Base-by-base conservation (phyloP, 2,113 vertebrate genomes). In the Neotoma lepida region DNA sequence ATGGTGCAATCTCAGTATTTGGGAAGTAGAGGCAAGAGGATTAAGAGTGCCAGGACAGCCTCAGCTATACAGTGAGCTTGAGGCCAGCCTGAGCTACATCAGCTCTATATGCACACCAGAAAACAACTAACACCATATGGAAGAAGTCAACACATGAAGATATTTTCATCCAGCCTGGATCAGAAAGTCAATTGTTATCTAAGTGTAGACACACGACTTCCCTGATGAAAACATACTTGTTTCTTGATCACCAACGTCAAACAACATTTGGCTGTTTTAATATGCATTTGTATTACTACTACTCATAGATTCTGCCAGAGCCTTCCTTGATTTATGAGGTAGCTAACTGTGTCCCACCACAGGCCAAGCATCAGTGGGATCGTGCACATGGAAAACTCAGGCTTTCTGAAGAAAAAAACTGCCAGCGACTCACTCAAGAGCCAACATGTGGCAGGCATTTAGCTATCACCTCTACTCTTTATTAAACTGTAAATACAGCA, bases 91-190 rank as follows among this genome's bases (percentile, higher is more conserved):
- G 49, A n/a, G 35, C 85, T 70, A 71, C 41, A 49, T 51, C 63
- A 66, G 18, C 63, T 86, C 28, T 33, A 30, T 68, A 86, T 24
- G 5, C 41, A 35, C 46, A 85, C 61, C 61, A 46, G 24, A 64
- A 64, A 84, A 84, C 15, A 85, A 20, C 5, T 64, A 33, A 64
- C 46, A 46, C n/a, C 54, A 4, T 61, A 66, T 33, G 2, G 30
- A 85, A 85, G 41, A 63, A 33, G 33, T 85, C 82, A 93, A 73
- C 49, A 82, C 51, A 58, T n/a, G 46, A 88, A 88, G 63, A n/a
- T 74, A 71, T 89, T 94, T 94, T 89, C 61, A 86, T 76, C 80
- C 66, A 86, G 44, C 22, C 66, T 61, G 46, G 66, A 85, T 24
- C 35, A 7, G 61, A n/a, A 90, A 84, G 73, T 41, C 30, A 18